Conservation (phyloP, 2,113 vertebrate genomes). For the Ginglymostoma cirratum region DNA sequence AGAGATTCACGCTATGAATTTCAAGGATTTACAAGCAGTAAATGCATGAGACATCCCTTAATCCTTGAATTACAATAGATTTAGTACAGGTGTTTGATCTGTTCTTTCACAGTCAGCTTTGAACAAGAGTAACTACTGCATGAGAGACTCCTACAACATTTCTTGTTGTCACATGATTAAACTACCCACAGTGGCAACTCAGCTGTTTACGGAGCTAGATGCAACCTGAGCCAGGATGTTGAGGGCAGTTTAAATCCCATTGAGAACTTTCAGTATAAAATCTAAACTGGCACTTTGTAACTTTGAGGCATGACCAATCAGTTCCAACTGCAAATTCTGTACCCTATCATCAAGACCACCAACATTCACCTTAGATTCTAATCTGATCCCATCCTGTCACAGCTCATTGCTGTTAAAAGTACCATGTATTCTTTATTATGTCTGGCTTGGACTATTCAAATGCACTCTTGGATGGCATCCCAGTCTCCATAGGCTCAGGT, state of each 20-base stretch:
- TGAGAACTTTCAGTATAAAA: neutral
- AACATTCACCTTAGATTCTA: neutral
- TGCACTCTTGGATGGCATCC: neutral
- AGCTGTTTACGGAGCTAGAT: neutral
- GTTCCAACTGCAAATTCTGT: neutral
- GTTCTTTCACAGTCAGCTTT: slow-evolving; percentile 31
- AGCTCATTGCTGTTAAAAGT: neutral
- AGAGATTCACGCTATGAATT: slow-evolving; percentile 18
- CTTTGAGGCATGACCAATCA: neutral
- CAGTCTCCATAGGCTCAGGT: neutral
- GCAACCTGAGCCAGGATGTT: neutral
- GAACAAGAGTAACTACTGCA: slow-evolving; percentile 35
- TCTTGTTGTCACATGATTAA: neutral
- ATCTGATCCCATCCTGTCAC: neutral
- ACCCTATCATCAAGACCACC: too few relatives aligned
- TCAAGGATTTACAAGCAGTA: neutral
- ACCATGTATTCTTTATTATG: neutral
- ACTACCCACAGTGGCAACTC: neutral
- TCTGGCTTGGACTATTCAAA: neutral
- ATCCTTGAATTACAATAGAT: slow-evolving; percentile 40
- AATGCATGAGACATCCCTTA: slow-evolving; percentile 38
- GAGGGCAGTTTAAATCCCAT: neutral
- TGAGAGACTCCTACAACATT: neutral
- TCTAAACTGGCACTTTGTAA: neutral
- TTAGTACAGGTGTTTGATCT: slow-evolving; percentile 39